Percentiles rank a stretch among this genome's conserved stretches.
Conservation (phyloP, 2,888 invertebrate genomes). For the Hyles lineata region DNA sequence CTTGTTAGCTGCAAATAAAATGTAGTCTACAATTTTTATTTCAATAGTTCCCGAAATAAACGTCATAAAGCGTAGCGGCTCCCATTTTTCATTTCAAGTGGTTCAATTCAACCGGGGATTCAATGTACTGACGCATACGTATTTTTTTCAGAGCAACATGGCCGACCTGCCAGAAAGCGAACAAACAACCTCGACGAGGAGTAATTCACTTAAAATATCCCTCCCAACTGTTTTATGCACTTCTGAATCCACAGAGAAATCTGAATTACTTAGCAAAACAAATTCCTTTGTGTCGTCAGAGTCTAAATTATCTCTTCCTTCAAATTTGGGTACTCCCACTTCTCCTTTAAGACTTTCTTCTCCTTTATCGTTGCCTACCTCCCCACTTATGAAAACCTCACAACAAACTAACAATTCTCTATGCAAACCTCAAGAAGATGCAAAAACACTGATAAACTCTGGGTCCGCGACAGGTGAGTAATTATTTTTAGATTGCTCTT, state of each 20-base stretch:
- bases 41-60: constrained; percentile 7
- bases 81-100: constrained; percentile 9
- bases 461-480: constrained; percentile 78
- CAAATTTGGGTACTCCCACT: constrained; percentile 72
- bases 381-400: constrained; percentile 64
- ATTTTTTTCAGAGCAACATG: constrained; percentile 67
- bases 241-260: constrained; percentile 54
- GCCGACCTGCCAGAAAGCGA: constrained; percentile 61
- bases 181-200: constrained; percentile 50
- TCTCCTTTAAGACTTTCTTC: constrained; percentile 71
- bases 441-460: constrained; percentile 52
- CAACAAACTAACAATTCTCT: constrained; percentile 60
- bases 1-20: not conserved
- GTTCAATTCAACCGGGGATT: not conserved
- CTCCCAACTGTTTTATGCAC: constrained; percentile 75
- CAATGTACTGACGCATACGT: constrained; percentile 8
- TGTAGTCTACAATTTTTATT: not conserved
- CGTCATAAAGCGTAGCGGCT: not conserved
- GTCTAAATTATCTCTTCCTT: constrained; percentile 72
- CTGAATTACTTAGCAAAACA: constrained; percentile 51
- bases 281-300: constrained; percentile 66
- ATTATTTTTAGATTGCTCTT: not conserved
- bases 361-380: constrained; percentile 71
- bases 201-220: constrained; percentile 63
- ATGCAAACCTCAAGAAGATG: constrained; percentile 44